Percentiles rank a stretch among this genome's conserved stretches.
phyloP scores from a whole-genome alignment of 2,113 vertebrate species.

The Bambusicola thoracicus region DNA sequence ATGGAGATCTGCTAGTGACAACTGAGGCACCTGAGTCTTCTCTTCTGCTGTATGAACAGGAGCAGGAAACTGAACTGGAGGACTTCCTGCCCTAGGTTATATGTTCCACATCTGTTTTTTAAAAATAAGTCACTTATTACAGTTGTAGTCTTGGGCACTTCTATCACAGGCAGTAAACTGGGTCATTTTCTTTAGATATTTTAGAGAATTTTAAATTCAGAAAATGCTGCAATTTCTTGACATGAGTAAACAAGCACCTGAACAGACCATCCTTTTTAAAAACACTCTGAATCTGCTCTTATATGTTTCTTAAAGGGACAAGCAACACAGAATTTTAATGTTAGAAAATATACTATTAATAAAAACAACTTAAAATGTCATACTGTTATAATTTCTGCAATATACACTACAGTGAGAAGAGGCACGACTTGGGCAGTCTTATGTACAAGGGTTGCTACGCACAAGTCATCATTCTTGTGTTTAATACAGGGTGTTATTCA shows the following conservation, averaged over 20 bases:
- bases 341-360: neutral
- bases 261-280: neutral
- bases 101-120: neutral
- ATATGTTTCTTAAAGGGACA: neutral
- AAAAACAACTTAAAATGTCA: neutral
- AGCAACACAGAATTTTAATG: neutral
- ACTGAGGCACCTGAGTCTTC: neutral
- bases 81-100: neutral
- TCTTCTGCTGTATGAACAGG: neutral
- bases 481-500: neutral
- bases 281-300: neutral
- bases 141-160: neutral
- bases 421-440: neutral
- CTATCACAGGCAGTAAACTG: neutral
- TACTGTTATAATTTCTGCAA: neutral
- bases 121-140: neutral
- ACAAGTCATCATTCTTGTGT: neutral
- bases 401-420: neutral
- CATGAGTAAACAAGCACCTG: neutral
- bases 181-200: neutral
- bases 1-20: neutral
- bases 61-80: neutral
- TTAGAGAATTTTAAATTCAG: neutral
- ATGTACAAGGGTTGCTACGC: neutral
- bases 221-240: neutral